These are phyloP conservation scores for Erethizon dorsatum DNA, from an alignment of 2,797 vertebrate species.

Conservation along the genomic window DNA sequence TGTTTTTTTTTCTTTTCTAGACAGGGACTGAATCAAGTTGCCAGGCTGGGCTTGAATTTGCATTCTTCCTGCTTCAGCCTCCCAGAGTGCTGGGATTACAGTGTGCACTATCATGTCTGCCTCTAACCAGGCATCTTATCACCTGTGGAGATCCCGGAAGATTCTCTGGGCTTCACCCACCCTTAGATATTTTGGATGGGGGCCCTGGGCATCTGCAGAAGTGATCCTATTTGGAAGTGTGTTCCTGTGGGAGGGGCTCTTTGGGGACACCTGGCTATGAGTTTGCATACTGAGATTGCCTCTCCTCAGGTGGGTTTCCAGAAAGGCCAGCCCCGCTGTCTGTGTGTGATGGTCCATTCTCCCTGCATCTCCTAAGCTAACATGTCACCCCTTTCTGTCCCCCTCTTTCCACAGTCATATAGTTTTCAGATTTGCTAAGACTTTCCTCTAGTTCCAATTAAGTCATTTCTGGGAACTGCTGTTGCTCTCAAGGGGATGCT, in stretches of 20 bases:
- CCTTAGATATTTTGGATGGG: not conserved
- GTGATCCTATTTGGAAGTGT: no score
- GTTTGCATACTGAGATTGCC: rapidly evolving
- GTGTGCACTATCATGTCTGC: not conserved
- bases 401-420: not conserved
- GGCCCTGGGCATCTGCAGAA: not conserved
- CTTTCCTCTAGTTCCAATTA: not conserved
- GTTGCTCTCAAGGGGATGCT: no score
- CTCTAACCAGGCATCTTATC: not conserved
- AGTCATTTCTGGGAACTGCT: not conserved
- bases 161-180: not conserved
- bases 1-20: not conserved
- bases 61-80: not conserved
- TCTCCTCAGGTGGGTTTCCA: not conserved
- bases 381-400: no score
- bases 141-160: not conserved
- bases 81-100: not conserved
- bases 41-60: not conserved
- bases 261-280: not conserved
- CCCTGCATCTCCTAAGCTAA: not conserved
- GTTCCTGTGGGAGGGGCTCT: not conserved
- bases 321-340: not conserved
- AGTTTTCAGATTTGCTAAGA: not conserved
- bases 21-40: not conserved
- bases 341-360: not conserved